Percentiles rank a stretch among this genome's conserved stretches.
Conservation (phyloP, 2,797 vertebrate species). For the Phoebastria nigripes region DNA sequence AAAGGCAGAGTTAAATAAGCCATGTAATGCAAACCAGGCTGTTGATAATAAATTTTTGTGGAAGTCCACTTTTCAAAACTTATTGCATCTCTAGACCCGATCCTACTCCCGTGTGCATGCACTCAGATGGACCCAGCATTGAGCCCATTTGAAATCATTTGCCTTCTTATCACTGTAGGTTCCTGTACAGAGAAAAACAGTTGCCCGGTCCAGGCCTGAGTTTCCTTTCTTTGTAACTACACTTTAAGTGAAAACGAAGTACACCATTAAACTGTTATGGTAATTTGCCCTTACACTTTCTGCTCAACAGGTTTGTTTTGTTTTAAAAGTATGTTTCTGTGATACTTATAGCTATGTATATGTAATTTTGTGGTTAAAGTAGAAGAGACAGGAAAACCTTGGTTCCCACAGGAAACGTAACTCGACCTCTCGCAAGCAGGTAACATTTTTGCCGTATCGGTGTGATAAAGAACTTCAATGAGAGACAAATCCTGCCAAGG, state of each 20-base stretch:
- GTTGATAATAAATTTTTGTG: not conserved
- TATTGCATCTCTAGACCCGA: not conserved
- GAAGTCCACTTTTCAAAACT: not conserved
- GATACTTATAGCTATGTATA: conserved; percentile 53
- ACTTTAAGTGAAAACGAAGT: conserved; percentile 8
- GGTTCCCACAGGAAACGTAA: conserved; percentile 48
- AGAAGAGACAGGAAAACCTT: conserved; percentile 36
- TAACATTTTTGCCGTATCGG: not conserved
- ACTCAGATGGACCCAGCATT: rapidly evolving
- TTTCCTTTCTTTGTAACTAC: not conserved
- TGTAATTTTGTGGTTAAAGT: conserved; percentile 49
- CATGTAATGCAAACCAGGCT: not conserved
- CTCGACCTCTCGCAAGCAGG: not conserved
- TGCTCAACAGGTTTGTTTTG: conserved; percentile 57
- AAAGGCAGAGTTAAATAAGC: not conserved
- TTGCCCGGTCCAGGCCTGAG: not conserved
- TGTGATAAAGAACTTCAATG: conserved; percentile 50
- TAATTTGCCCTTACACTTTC: conserved; percentile 40
- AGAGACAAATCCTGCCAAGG: conserved; percentile 5
- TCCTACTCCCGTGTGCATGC: not conserved
- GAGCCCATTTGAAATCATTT: not conserved
- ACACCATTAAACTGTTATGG: conserved; percentile 21
- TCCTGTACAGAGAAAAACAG: not conserved
- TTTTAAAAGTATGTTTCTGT: conserved; percentile 41
- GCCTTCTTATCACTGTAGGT: rapidly evolving